These are phyloP conservation scores for Malachius bipustulatus DNA, from an alignment of 2,888 invertebrate species.

Conservation along the genomic window DNA sequence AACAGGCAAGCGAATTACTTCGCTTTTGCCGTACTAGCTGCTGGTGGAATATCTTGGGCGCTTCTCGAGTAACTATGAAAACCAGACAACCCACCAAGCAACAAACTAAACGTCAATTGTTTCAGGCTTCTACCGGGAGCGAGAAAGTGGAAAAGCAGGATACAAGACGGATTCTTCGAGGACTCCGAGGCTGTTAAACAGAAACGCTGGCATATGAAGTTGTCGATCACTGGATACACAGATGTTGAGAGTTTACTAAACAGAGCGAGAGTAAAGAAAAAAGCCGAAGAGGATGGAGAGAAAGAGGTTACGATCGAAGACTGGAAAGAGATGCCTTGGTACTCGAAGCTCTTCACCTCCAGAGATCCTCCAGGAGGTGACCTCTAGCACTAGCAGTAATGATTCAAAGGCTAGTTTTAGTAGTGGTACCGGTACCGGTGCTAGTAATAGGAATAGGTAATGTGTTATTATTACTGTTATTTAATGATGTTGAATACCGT, in stretches of 20 bases:
- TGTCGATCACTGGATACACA: conserved; percentile 5
- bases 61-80: conserved; percentile 43
- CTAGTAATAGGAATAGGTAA: conserved; percentile 10
- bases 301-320: conserved; percentile 23
- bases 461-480: conserved; percentile 6
- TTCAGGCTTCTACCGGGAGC: conserved; percentile 26
- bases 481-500: conserved; percentile 6
- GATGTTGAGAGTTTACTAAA: conserved; percentile 16
- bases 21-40: conserved; percentile 37
- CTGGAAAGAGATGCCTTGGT: conserved; percentile 21
- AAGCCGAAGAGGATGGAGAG: conserved; percentile 20
- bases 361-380: conserved; percentile 17
- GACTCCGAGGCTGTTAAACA: conserved; percentile 21
- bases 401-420: conserved; percentile 19
- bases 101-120: conserved; percentile 12
- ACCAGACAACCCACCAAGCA: conserved; percentile 3
- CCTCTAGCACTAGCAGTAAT: conserved; percentile 17
- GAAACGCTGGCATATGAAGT: conserved; percentile 16
- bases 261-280: conserved; percentile 16
- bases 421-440: conserved; percentile 10
- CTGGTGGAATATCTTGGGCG: conserved; percentile 36
- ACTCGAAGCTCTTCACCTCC: conserved; percentile 19
- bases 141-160: conserved; percentile 20
- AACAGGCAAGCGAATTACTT: conserved; percentile 43
- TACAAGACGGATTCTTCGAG: conserved; percentile 25